Evolutionary conservation across 2,888 invertebrate genomes (phyloP), one percentile per base, ranked within the genome.

Genomic region (Cylindroiulus punctatus): DNA sequence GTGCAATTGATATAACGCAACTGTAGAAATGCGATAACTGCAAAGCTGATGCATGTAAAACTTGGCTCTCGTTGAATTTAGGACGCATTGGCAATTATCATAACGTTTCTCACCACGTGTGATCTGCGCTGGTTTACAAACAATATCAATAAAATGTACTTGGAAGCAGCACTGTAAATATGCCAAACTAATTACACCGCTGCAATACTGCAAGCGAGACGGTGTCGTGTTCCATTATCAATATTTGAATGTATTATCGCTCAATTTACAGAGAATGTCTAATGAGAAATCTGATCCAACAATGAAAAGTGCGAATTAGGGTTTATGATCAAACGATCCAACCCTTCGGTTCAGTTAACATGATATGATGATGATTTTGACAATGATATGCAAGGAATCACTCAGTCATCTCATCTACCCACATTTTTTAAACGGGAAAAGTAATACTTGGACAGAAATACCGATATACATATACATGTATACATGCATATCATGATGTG

Each of bases 181-280:
- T 76, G 76, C 26, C 76, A 76, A 76, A 76, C 30, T 76, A 76
- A 76, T 76, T 76, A 76, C 14, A 76, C 26, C 14, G 76, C 14
- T 76, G 26, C 30, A n/a, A 30, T 76, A 76, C 14, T 30, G 10
- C 76, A 30, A 14, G 14, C 12, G 8, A 3, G 36, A 8, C 14
- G 44, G 76, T 76, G 76, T 76, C 76, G 7, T 12, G 65, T 65
- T 26, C 76, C 26, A 30, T 30, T 76, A 76, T 52, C 19, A 30
- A 30, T 3, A 30, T 0, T 76, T 76, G 3, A 76, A 30, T 30
- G 10, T 30, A 76, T 30, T 76, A 0, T 30, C 76, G 14, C 0
- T 30, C 76, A 76, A 76, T 76, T 76, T 76, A 30, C 76, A 76
- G 14, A 30, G 0, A 76, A 14, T 76, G 30, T 30, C 76, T 30